Base-by-base conservation (phyloP, 2,113 vertebrate genomes). In the Catharus minimus region DNA sequence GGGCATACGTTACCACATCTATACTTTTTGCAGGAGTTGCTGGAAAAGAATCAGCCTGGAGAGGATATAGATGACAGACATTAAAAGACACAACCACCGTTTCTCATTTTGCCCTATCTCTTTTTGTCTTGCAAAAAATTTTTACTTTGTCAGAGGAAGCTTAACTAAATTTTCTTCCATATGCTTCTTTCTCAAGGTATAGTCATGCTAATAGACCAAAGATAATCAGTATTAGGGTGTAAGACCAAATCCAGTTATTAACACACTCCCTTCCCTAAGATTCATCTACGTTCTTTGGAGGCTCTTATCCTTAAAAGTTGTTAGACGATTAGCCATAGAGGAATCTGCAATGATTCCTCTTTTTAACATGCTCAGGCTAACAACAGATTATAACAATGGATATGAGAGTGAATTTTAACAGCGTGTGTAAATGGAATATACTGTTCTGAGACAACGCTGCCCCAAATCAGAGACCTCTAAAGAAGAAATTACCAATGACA, bases 21-120 rank as follows among this genome's bases (percentile, higher is more conserved):
- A 64, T 81, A 90, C 77, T 87, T 96, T 96, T 76, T 88, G 68
- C 50, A 96, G 92, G 83, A 89, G 57, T 20, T 89, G 19, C 65
- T 94, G 72, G 73, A 94, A 92, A n/a, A 89, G 30, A 96, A 73
- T 77, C 85, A 41, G 20, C 28, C 65, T 80, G 75, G 46, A 75
- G 10, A 73, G 26, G 4, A 14, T 38, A 76, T 7, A 69, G 39
- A 83, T 36, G n/a, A 71, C 15, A 75, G 68, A 66, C 5, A 28
- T 8, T 57, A 44, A 76, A 79, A 89, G 5, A 60, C 23, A 93
- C 10, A 88, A 65, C 1, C 17, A 24, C 7, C 2, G 68, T 50
- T 69, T 75, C 41, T 44, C 49, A 38, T 62, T 86, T 50, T 50
- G 47, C 7, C 55, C 53, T 24, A 44, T 1, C 3, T 2, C 39